These are phyloP conservation scores for Ceuthmochares aereus DNA, from an alignment of 2,113 vertebrate species.

Conservation along the genomic window DNA sequence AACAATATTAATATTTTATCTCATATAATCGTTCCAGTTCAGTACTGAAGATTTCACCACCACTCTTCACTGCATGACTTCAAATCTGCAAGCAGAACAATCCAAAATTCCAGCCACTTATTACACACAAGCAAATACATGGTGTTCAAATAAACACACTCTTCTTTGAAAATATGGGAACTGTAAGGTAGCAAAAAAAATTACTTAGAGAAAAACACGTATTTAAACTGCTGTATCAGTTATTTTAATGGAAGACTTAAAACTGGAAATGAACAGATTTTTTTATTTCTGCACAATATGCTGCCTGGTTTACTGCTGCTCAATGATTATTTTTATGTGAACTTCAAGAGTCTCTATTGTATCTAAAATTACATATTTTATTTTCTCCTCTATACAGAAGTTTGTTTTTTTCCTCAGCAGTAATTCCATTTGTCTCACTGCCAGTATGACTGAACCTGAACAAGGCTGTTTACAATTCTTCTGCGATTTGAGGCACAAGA, in stretches of 20 bases:
- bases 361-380: background rate
- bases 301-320: background rate
- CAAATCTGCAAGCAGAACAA: background rate
- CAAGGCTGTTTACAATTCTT: background rate
- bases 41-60: background rate
- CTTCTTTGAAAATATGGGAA: background rate
- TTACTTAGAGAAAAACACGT: background rate
- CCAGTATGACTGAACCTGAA: background rate
- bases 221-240: background rate
- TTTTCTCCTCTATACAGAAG: background rate
- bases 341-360: background rate
- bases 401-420: background rate
- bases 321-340: background rate
- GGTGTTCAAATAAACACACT: background rate
- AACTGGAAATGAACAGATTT: background rate
- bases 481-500: background rate
- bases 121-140: accelerated
- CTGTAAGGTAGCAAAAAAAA: background rate
- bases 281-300: background rate
- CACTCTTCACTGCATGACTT: accelerated
- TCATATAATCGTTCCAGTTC: background rate
- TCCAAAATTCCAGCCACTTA: background rate
- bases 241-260: background rate
- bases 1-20: background rate
- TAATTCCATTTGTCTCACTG: background rate